Conservation (phyloP, 2,797 vertebrate genomes). For the Babyrousa celebensis region DNA sequence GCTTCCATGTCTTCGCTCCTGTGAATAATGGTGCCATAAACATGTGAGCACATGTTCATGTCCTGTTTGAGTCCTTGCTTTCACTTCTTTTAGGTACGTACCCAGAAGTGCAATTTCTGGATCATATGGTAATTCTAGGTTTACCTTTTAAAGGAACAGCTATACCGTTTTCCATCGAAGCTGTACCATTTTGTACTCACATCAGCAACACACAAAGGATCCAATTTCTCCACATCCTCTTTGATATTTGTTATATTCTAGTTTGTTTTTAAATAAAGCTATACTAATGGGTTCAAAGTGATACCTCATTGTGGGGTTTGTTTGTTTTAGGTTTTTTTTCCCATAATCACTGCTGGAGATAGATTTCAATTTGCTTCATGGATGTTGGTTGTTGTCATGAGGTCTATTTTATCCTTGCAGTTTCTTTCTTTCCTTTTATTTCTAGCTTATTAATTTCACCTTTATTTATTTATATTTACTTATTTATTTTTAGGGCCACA, state of each 20-base stretch:
- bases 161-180: background rate
- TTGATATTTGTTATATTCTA: background rate
- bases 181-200: background rate
- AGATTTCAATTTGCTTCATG: background rate
- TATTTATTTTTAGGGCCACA: too few species aligned
- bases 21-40: background rate
- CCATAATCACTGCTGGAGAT: background rate
- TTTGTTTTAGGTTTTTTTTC: background rate
- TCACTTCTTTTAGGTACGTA: background rate
- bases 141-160: background rate
- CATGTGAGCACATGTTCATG: background rate
- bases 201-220: background rate
- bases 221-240: background rate
- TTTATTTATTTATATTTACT: too few species aligned
- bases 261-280: background rate
- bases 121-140: background rate
- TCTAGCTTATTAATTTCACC: too few species aligned
- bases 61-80: background rate
- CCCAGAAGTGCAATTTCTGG: background rate
- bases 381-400: background rate
- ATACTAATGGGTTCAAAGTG: background rate
- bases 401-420: background rate
- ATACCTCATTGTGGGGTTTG: background rate
- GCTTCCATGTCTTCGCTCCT: background rate
- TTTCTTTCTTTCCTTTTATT: background rate